These are phyloP conservation scores for Drosophila sulfurigaster DNA, from an alignment of 1,140 invertebrate genomes.

Conservation along the genomic window DNA sequence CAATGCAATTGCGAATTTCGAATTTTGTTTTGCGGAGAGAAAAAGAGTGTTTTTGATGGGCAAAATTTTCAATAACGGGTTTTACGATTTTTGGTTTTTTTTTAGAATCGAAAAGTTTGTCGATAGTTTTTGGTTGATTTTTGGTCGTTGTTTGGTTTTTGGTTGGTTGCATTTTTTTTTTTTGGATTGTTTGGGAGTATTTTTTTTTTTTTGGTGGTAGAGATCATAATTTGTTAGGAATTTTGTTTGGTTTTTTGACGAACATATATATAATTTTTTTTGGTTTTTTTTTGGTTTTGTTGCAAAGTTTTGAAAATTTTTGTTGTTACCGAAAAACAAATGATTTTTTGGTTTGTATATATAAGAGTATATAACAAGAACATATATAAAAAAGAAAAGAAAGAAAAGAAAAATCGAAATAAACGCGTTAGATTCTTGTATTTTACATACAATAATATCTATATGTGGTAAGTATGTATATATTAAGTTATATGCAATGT, in stretches of 20 bases:
- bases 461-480: slow-evolving; percentile 57
- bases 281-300: slow-evolving; percentile 28
- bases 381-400: slow-evolving; percentile 84
- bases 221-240: slow-evolving; percentile 42
- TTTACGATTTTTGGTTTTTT: slow-evolving; percentile 44
- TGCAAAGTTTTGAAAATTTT: slow-evolving; percentile 49
- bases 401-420: slow-evolving; percentile 85
- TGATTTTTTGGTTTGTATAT: slow-evolving; percentile 63
- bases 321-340: slow-evolving; percentile 80
- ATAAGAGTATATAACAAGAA: slow-evolving; percentile 75
- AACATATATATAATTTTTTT: slow-evolving; percentile 85
- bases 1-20: slow-evolving; percentile 72
- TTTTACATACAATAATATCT: slow-evolving; percentile 74
- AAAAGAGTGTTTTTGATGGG: slow-evolving; percentile 9
- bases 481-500: slow-evolving; percentile 44
- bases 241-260: slow-evolving; percentile 76
- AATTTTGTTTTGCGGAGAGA: slow-evolving; percentile 45
- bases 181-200: slow-evolving; percentile 55
- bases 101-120: slow-evolving; percentile 69
- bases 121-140: slow-evolving; percentile 63
- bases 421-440: slow-evolving; percentile 85
- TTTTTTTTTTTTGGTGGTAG: slow-evolving; percentile 45
- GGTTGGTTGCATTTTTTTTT: slow-evolving; percentile 54
- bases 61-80: slow-evolving; percentile 48
- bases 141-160: slow-evolving; percentile 54